phyloP scores from a whole-genome alignment of 2,797 vertebrate genomes.

The Myoxocephalus aenaeus region DNA sequence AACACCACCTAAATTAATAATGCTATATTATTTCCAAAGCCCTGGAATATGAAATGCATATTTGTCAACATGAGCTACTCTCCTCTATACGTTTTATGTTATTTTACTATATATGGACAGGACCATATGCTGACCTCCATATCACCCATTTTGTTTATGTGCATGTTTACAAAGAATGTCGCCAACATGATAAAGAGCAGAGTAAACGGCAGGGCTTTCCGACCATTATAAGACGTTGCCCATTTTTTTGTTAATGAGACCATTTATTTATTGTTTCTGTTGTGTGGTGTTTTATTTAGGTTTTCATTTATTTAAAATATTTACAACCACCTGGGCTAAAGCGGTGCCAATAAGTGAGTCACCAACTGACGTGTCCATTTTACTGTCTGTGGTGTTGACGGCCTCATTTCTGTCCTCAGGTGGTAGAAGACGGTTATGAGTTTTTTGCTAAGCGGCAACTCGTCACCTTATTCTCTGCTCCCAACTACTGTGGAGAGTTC shows the following conservation, averaged over 20 bases:
- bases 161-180: neutral
- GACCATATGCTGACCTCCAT: neutral
- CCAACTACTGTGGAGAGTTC: conserved; percentile 89
- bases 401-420: conserved; percentile 66
- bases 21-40: neutral
- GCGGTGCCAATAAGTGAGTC: neutral
- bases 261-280: neutral
- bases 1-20: neutral
- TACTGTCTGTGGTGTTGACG: neutral
- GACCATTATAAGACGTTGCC: neutral
- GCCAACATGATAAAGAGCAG: neutral
- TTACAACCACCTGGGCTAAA: neutral
- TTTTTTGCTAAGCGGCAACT: conserved; percentile 89
- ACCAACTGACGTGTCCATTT: neutral
- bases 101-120: neutral
- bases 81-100: neutral
- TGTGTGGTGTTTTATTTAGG: neutral
- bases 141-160: neutral
- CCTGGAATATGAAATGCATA: no score
- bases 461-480: conserved; percentile 87
- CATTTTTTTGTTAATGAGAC: neutral
- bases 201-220: neutral
- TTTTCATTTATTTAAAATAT: neutral
- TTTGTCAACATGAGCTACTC: neutral
- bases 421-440: conserved; percentile 88